A percentile compares a stretch with the other conserved stretches of the same genome.
These are phyloP conservation scores for Tetramorium simillimum DNA, from an alignment of 1,140 invertebrate species.

Conservation along the genomic window DNA sequence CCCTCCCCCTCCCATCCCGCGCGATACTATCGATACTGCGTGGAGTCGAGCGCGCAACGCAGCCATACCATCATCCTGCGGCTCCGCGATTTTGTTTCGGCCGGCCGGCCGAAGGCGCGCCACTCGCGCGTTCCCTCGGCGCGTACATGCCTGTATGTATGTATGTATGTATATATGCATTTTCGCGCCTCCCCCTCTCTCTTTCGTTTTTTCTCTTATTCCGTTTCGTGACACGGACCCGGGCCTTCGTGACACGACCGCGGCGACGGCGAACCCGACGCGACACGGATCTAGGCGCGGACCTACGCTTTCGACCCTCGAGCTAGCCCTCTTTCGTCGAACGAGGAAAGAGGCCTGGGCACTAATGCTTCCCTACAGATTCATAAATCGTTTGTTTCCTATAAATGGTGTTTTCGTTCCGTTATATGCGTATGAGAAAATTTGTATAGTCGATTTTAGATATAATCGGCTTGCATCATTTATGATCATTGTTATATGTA, in stretches of 20 bases:
- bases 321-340: background rate
- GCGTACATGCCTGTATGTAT: background rate
- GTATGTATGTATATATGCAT: background rate
- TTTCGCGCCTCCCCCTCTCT: conserved; percentile 1
- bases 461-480: no score
- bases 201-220: conserved; percentile 18
- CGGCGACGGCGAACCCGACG: background rate
- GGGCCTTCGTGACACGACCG: conserved; percentile 25
- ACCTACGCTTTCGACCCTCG: conserved; percentile 20
- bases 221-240: conserved; percentile 28
- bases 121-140: background rate
- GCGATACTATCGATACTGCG: conserved; percentile 48
- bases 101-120: conserved; percentile 29
- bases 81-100: conserved; percentile 46
- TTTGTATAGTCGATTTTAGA: background rate
- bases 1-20: background rate
- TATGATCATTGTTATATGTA: no score
- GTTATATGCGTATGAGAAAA: background rate
- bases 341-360: no score
- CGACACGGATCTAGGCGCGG: conserved; percentile 42
- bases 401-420: background rate
- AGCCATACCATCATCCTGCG: conserved; percentile 63
- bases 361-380: background rate
- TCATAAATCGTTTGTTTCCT: background rate
- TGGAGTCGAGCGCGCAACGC: conserved; percentile 47